Conservation (phyloP, 2,888 invertebrate genomes). For the Pterobdella sp. region DNA sequence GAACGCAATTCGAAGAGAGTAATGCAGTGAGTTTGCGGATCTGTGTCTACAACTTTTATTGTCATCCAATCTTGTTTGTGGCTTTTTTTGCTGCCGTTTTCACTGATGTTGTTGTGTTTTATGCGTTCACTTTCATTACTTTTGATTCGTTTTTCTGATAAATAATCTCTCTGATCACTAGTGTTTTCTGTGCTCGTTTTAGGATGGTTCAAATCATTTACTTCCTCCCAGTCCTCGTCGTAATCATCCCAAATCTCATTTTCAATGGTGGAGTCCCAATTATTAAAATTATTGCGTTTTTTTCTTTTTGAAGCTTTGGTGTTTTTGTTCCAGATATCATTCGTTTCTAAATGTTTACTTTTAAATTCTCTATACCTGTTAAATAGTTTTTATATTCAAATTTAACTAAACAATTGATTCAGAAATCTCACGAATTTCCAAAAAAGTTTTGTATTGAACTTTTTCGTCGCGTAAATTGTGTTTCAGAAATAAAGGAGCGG, state of each 20-base stretch:
- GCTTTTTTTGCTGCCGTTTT: not conserved
- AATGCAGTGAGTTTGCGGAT: slow-evolving; percentile 67
- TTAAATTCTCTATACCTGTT: not conserved
- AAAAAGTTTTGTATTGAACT: too few species aligned
- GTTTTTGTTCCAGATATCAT: not conserved
- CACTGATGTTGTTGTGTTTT: not conserved
- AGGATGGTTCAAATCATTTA: not conserved
- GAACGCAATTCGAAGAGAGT: slow-evolving; percentile 83
- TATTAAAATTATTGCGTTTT: too few species aligned
- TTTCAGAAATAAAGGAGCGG: too few species aligned
- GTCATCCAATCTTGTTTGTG: slow-evolving; percentile 36
- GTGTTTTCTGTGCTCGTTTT: not conserved
- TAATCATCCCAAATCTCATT: too few species aligned
- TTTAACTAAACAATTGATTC: too few species aligned
- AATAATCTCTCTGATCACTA: not conserved
- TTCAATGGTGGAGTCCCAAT: too few species aligned
- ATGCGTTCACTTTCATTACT: not conserved
- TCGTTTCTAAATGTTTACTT: not conserved
- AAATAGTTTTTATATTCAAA: not conserved
- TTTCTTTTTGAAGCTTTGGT: too few species aligned
- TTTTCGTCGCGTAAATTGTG: too few species aligned
- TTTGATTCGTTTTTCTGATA: not conserved
- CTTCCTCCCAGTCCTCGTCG: too few species aligned
- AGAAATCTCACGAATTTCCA: too few species aligned
- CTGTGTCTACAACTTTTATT: slow-evolving; percentile 70